Evolutionary conservation across 2,797 vertebrate species (phyloP).

Genomic region (Lophius americanus): DNA sequence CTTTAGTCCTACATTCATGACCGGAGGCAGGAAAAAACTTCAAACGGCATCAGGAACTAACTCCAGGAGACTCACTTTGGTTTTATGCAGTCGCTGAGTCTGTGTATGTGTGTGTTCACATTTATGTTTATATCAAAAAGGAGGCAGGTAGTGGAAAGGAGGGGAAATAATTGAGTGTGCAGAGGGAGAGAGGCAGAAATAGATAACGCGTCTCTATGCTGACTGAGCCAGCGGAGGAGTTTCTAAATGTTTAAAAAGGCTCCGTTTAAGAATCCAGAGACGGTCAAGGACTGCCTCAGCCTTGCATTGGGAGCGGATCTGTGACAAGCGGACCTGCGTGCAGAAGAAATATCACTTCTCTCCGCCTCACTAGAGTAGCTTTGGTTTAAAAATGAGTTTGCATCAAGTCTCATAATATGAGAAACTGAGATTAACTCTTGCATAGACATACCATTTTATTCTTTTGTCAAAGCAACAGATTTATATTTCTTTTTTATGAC

Average conservation of each 20-base stretch:
- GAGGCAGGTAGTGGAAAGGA: conserved; percentile 9
- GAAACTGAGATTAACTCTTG: conserved; percentile 23
- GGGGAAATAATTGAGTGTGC: neutral
- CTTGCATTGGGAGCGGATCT: conserved; percentile 24
- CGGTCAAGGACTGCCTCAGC: neutral
- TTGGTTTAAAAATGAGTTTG: conserved; percentile 2
- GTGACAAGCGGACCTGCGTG: conserved; percentile 36
- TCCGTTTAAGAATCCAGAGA: conserved; percentile 18
- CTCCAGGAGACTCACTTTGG: conserved; percentile 50
- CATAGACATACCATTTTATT: neutral
- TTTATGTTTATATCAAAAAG: conserved; percentile 15
- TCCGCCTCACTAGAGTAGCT: conserved; percentile 27
- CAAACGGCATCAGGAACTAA: conserved; percentile 58
- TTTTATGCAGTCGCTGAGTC: conserved; percentile 15
- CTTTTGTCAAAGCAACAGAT: neutral
- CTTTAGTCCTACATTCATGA: conserved; percentile 58
- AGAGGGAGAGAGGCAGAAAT: neutral
- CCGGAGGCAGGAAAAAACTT: conserved; percentile 44
- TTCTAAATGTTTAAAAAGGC: too few relatives aligned
- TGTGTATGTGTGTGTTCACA: conserved; percentile 9
- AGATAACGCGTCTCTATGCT: neutral
- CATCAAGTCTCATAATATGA: conserved; percentile 22
- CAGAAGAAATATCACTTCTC: conserved; percentile 21
- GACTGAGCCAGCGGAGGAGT: too few relatives aligned
- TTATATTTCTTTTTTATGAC: neutral